Base-by-base conservation (phyloP, 2,113 vertebrate genomes). In the Macroglossus sobrinus region DNA sequence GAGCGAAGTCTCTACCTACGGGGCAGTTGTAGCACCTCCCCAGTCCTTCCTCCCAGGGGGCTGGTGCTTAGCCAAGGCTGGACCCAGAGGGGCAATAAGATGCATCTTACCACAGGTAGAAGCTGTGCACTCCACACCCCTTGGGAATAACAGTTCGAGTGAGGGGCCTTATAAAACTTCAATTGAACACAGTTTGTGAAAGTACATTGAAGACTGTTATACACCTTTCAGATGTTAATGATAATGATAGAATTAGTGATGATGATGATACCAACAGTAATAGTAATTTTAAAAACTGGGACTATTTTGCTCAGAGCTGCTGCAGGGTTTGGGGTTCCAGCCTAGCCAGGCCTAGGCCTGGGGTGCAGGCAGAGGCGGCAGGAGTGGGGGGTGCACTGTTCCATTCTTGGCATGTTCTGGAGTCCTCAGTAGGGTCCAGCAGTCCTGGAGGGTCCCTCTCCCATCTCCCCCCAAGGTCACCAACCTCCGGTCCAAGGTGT, bases 401-500 rank as follows among this genome's bases (percentile, higher is more conserved):
- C 50, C 8, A 4, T 63, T 47, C 68, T 82, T 3, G 13, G 0
- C 14, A 30, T 9, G 45, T 47, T 22, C 38, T 16, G 12, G 74
- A 78, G 47, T 55, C 66, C n/a, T 47, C 26, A n/a, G 57, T 68
- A 45, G 24, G 0, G 0, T 45, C 19, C 53, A 89, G 26, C 6
- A 1, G 2, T 89, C 45, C 1, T 86, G 66, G 55, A 93, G 63
- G 47, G 6, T 6, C 55, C 5, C 30, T 82, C 30, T 64, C 40
- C 33, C 21, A 63, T 82, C 75, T 84, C 59, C 97, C 92, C 66
- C 28, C 61, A 84, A 99, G 98, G 98, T 99, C 90, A 97, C 93
- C 94, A 99, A 98, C 74, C 97, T 98, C 64, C 98, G 98, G 12
- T 99, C 98, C 0, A 98, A 98, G 91, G 98, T 99, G 59, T 98